A percentile compares a stretch with the other conserved stretches of the same genome.
Evolutionary conservation across 2,888 invertebrate genomes (phyloP).

Genomic region (Lepidochrysops patricia): DNA sequence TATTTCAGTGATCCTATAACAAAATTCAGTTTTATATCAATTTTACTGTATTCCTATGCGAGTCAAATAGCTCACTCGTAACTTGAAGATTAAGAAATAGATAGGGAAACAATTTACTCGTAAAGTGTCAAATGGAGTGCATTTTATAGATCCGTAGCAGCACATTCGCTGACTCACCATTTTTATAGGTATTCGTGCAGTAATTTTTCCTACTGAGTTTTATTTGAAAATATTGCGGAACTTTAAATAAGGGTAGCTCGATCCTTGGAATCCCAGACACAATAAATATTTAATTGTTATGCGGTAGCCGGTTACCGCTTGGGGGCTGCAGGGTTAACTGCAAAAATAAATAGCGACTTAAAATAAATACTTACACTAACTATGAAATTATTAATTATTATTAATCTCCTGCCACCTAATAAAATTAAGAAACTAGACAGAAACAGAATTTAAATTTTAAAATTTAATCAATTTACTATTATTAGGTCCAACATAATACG

Average conservation of each 20-base stretch:
- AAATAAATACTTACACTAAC: not conserved
- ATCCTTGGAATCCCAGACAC: no score
- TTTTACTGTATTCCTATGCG: not conserved
- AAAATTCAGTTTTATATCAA: not conserved
- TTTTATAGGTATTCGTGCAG: not conserved
- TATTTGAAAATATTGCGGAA: not conserved
- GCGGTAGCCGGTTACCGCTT: no score
- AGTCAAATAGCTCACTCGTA: not conserved
- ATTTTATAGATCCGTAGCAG: not conserved
- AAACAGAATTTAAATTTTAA: no score
- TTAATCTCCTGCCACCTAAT: no score
- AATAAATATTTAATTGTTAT: no score
- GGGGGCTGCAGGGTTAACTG: no score
- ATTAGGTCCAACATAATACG: no score
- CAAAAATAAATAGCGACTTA: not conserved
- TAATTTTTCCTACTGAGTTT: not conserved
- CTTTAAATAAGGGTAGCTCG: not conserved
- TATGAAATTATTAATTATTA: no score
- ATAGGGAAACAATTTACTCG: not conserved
- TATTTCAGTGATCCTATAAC: not conserved
- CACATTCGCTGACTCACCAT: not conserved
- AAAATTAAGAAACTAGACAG: no score
- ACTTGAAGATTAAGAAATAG: not conserved
- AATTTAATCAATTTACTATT: no score
- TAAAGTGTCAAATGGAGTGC: not conserved